phyloP scores from a whole-genome alignment of 1,140 invertebrate species.

The Lepidurus arcticus region DNA sequence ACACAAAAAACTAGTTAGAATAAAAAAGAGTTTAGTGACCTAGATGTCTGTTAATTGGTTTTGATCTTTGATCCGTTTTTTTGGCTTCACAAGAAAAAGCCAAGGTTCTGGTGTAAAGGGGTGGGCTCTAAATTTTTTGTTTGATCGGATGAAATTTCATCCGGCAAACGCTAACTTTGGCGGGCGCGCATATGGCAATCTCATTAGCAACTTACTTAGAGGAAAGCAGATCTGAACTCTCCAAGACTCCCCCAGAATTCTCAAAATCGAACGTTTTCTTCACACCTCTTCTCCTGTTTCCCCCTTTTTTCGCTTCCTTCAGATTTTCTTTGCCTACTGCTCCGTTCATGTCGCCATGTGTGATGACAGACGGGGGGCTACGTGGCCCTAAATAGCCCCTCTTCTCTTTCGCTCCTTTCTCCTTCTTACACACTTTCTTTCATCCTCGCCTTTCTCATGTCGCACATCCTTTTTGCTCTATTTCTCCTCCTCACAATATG shows the following conservation, averaged over 20 bases:
- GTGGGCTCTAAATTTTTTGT: not conserved
- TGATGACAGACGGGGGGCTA: slow-evolving; percentile 35
- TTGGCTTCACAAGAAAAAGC: not conserved
- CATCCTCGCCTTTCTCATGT: not conserved
- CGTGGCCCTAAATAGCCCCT: slow-evolving; percentile 35
- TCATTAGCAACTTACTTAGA: slow-evolving; percentile 30
- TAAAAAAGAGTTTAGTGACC: not conserved
- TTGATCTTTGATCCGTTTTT: not conserved
- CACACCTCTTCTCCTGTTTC: slow-evolving; percentile 37
- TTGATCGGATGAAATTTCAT: slow-evolving; percentile 19
- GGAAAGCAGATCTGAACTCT: slow-evolving; percentile 33
- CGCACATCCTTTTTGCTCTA: slow-evolving; percentile 12
- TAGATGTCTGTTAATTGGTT: not conserved
- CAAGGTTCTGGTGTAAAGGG: not conserved
- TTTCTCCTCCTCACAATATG: not conserved
- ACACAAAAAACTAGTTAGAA: too few species aligned
- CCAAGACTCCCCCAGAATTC: slow-evolving; percentile 35
- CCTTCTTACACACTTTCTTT: slow-evolving; percentile 26
- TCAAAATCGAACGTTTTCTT: slow-evolving; percentile 23
- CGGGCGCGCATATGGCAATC: slow-evolving; percentile 26
- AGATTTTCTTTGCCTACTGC: slow-evolving; percentile 36
- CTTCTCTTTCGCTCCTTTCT: slow-evolving; percentile 23
- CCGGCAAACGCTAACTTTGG: not conserved
- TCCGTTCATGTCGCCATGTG: slow-evolving; percentile 35
- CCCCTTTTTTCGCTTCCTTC: slow-evolving; percentile 15